Evolutionary conservation across 2,797 vertebrate species (phyloP).

Genomic region (Glyptemys insculpta): DNA sequence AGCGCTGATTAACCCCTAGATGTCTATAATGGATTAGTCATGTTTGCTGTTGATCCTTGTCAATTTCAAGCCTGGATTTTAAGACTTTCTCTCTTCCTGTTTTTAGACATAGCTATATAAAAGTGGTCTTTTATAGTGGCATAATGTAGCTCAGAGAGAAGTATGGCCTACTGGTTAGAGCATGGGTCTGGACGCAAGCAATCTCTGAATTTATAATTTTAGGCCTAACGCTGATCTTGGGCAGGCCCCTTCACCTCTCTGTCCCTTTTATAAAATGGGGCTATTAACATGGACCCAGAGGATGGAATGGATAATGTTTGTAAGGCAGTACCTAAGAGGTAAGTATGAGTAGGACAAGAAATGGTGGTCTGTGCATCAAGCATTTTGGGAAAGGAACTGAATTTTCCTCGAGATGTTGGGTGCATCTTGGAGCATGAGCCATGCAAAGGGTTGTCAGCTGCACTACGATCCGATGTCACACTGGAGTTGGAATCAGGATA

Average conservation of each 20-base stretch:
- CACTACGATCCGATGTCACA: background rate
- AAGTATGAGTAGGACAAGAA: background rate
- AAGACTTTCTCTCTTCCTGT: background rate
- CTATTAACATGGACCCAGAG: background rate
- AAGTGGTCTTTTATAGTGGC: background rate
- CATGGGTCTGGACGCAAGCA: background rate
- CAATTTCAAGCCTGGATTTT: constrained; percentile 44
- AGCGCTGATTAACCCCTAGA: constrained; percentile 73
- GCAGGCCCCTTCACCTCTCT: background rate
- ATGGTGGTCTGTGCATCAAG: background rate
- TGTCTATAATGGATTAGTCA: constrained; percentile 70
- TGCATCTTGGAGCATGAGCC: background rate
- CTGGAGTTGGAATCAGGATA: background rate
- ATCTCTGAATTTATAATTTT: background rate
- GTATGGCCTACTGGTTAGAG: background rate
- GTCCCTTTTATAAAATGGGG: accelerated
- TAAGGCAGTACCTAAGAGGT: accelerated
- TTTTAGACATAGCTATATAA: background rate
- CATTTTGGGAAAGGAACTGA: background rate
- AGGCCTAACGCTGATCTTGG: accelerated
- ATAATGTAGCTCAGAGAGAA: accelerated
- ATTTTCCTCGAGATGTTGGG: background rate
- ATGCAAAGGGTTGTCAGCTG: background rate
- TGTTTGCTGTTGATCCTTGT: constrained; percentile 68
- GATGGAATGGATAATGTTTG: accelerated